Evolutionary conservation across 2,113 vertebrate genomes (phyloP).

Genomic region (Oostethus manadensis): DNA sequence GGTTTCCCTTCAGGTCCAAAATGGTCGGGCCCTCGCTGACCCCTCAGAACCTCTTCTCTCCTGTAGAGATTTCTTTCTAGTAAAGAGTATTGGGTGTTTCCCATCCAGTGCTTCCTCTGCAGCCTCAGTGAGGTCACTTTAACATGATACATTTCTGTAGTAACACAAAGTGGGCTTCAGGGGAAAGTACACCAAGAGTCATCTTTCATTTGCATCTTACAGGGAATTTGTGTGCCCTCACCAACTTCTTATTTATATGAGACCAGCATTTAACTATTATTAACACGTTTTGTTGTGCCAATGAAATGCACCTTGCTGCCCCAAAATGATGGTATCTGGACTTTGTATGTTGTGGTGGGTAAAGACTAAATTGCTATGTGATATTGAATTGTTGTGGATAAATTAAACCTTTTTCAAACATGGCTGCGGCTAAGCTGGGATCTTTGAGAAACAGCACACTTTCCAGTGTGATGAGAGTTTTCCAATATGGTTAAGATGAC

Average conservation of each 20-base stretch:
- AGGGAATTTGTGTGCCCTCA: conserved; percentile 36
- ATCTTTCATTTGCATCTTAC: conserved; percentile 49
- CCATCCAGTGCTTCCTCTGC: conserved; percentile 66
- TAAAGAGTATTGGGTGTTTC: conserved; percentile 67
- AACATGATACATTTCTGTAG: conserved; percentile 55
- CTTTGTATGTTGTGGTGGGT: conserved; percentile 50
- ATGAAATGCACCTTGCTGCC: conserved; percentile 66
- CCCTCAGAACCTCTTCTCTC: conserved; percentile 47
- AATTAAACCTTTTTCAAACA: conserved; percentile 43
- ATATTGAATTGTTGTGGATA: conserved; percentile 53
- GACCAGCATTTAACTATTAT: conserved; percentile 53
- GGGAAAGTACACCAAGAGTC: conserved; percentile 28
- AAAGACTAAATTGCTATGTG: conserved; percentile 57
- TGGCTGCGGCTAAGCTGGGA: conserved; percentile 32
- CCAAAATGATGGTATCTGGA: conserved; percentile 63
- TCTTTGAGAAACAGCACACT: conserved; percentile 39
- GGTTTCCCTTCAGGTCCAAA: conserved; percentile 40
- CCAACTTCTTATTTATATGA: conserved; percentile 69
- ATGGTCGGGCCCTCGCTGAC: conserved; percentile 14
- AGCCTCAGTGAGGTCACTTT: conserved; percentile 75
- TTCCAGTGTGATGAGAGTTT: conserved; percentile 35
- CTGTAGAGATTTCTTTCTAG: conserved; percentile 47
- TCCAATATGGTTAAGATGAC: conserved; percentile 52
- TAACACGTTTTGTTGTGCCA: conserved; percentile 56
- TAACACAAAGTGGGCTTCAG: conserved; percentile 54